Base-by-base conservation (phyloP, 2,888 invertebrate species). In the Ectemnius cavifrons region DNA sequence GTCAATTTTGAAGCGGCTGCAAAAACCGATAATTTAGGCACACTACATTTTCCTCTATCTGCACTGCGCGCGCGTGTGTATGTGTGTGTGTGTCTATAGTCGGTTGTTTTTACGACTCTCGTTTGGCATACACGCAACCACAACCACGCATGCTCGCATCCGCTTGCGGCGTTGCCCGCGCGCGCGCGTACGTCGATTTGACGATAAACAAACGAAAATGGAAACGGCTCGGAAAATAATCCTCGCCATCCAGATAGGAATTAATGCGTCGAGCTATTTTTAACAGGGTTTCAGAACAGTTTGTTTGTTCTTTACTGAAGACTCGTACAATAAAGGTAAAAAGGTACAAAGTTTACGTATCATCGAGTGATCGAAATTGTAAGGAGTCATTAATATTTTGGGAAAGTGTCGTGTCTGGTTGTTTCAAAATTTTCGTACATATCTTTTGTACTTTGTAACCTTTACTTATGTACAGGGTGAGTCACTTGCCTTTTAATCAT, bases 181-280 rank as follows among this genome's bases (percentile, higher is more conserved):
- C 60, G 49, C 59, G 75, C 65, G 60, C 60, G 64, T 62, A 57
- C 75, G 71, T 75, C 67, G 69, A 67, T 79, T 77, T 61, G 59
- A 59, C 69, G 75, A 73, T 82, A 82, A 82, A 77, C 62, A 79
- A 79, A 79, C 77, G 63, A 69, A 71, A 75, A 79, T 60, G 62
- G 67, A 69, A 45, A 11, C 46, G 58, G 16, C 45, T 37, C 59
- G 62, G 16, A 60, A 70, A 80, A 80, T 80, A 78, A 81, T 67
- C 62, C 45, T 27, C 61, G 52, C 14, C 23, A 46, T 14, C 23
- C 13, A 49, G 2, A 11, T 49, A 46, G 27, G n/a, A 6, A 27
- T 52, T 58, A 16, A 16, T 52, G 14, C n/a, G 14, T 4, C 1
- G 52, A 2, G 52, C 16, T 52, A 52, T 52, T 52, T 52, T 52